Conservation (phyloP, 2,797 vertebrate species). For the Notolabrus celidotus region DNA sequence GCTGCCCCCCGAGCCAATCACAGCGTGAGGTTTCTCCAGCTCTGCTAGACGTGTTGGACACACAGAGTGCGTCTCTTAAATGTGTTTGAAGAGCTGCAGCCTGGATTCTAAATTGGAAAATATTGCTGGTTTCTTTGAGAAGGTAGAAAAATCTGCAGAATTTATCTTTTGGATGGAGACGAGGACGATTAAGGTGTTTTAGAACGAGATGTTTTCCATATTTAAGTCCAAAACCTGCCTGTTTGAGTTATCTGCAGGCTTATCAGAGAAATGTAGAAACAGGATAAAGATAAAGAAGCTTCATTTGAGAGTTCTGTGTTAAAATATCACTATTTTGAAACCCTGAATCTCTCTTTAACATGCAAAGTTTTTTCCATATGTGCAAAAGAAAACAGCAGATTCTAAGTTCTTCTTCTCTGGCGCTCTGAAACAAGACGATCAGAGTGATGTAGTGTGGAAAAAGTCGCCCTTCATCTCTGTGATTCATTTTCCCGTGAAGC, state of each 20-base stretch:
- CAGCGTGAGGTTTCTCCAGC: conserved; percentile 42
- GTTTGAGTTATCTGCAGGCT: no score
- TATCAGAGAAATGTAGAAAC: no score
- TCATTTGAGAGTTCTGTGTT: no score
- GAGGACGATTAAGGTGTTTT: no score
- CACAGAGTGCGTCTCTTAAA: conserved; percentile 8
- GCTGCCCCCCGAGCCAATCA: conserved; percentile 40
- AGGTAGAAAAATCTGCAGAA: no score
- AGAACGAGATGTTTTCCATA: no score
- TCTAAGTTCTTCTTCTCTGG: background rate
- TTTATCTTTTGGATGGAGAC: no score
- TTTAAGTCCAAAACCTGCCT: no score
- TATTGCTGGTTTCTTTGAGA: no score
- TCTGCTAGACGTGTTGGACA: conserved; percentile 27
- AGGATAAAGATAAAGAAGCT: no score
- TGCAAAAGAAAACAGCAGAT: background rate
- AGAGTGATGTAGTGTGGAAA: conserved; percentile 18
- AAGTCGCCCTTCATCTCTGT: background rate
- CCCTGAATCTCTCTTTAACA: background rate
- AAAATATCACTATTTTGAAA: no score
- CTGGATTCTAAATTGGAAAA: no score
- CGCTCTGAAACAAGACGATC: background rate
- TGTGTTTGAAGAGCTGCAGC: conserved; percentile 15
- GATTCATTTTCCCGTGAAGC: conserved; percentile 27
- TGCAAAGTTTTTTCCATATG: background rate